A percentile compares a stretch with the other conserved stretches of the same genome.
Evolutionary conservation across 2,888 invertebrate species (phyloP).

Genomic region (Sicus ferrugineus): DNA sequence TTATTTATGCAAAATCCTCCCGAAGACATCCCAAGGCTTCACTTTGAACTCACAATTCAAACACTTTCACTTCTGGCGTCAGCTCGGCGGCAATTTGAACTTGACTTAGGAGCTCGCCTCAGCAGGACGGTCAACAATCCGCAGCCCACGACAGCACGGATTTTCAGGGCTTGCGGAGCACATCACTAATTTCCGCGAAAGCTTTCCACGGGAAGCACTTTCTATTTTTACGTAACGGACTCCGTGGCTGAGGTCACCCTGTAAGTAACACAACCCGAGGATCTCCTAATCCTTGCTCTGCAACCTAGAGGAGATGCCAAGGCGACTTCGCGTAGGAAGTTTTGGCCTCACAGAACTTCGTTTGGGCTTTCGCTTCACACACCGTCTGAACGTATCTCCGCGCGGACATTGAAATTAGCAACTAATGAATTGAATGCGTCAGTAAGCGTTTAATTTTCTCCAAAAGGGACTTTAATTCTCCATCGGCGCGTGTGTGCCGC

Average conservation of each 20-base stretch:
- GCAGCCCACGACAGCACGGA: constrained; percentile 5
- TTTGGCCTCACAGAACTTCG: background rate
- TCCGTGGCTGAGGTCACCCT: too few species aligned
- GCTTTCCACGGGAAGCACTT: constrained; percentile 10
- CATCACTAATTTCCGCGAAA: constrained; percentile 1
- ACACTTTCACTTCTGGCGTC: background rate
- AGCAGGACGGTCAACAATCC: constrained; percentile 3
- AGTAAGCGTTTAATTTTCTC: background rate
- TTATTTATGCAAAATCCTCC: background rate
- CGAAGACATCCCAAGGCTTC: background rate
- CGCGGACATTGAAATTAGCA: background rate
- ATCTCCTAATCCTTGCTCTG: background rate
- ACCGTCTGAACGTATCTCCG: background rate
- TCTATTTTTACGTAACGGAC: constrained; percentile 20
- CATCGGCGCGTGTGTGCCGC: constrained; percentile 30
- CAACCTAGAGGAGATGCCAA: background rate
- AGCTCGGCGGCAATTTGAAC: background rate
- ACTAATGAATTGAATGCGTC: background rate
- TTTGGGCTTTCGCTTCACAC: background rate
- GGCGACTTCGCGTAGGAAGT: background rate
- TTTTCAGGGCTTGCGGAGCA: background rate
- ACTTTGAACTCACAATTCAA: background rate
- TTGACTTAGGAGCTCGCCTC: background rate
- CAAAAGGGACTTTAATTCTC: constrained; percentile 1
- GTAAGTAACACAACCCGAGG: background rate